Evolutionary conservation across 2,113 vertebrate genomes (phyloP).

Genomic region (Rattus rattus): DNA sequence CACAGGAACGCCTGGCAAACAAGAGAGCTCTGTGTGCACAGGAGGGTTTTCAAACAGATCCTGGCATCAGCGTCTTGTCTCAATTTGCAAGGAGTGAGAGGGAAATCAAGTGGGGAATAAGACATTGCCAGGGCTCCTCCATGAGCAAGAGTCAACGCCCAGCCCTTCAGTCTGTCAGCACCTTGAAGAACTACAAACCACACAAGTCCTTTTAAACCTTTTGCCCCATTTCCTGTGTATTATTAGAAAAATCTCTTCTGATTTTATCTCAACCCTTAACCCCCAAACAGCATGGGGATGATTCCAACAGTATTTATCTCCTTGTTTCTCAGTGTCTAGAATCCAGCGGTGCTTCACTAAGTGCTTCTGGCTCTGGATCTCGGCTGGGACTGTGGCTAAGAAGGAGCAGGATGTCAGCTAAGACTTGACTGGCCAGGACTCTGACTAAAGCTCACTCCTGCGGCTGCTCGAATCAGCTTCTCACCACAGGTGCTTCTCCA

Average conservation of each 20-base stretch:
- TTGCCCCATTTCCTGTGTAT: background rate
- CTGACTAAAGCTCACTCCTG: background rate
- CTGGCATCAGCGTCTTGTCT: background rate
- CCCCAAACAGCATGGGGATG: background rate
- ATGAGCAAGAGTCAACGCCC: background rate
- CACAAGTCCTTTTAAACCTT: background rate
- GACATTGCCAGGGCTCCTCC: background rate
- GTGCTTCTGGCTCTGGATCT: background rate
- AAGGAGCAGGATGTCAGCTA: background rate
- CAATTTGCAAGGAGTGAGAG: background rate
- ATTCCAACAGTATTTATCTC: background rate
- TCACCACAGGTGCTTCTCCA: background rate
- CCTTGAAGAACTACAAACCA: background rate
- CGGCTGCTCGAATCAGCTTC: background rate
- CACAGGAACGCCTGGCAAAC: background rate
- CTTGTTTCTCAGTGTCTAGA: constrained; percentile 36
- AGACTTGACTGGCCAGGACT: background rate
- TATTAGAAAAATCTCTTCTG: constrained; percentile 12
- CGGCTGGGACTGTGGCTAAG: background rate
- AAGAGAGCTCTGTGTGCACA: background rate
- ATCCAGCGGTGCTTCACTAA: background rate
- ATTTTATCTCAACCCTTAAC: background rate
- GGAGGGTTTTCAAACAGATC: background rate
- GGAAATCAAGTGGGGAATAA: background rate
- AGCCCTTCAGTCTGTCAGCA: background rate